These are phyloP conservation scores for Australoheros facetus DNA, from an alignment of 2,797 vertebrate genomes.

Conservation along the genomic window DNA sequence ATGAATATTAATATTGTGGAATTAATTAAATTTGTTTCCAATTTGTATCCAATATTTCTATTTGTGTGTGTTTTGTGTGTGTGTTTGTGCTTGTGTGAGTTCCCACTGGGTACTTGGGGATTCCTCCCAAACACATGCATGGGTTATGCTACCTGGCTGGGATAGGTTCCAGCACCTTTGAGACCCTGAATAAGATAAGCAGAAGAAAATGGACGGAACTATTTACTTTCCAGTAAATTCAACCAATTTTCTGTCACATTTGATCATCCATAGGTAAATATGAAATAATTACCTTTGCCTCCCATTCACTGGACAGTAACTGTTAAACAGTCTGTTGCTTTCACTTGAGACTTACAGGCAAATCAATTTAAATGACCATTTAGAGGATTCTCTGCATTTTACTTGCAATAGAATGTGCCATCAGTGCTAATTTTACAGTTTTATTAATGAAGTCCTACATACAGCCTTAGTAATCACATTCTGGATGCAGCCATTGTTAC, in stretches of 20 bases:
- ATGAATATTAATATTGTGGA: too few species aligned
- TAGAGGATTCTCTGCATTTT: slow-evolving; percentile 16
- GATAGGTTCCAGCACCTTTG: fast-evolving
- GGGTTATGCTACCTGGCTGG: neutral
- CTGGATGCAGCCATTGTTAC: slow-evolving; percentile 27
- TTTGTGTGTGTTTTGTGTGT: too few species aligned
- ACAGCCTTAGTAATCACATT: slow-evolving; percentile 41
- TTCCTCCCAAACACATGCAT: too few species aligned
- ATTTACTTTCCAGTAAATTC: neutral
- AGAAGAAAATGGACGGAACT: neutral
- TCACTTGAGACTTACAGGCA: neutral
- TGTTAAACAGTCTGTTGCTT: neutral
- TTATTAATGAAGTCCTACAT: slow-evolving; percentile 40
- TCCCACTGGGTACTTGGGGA: too few species aligned
- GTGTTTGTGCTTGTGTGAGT: too few species aligned
- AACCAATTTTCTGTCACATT: neutral
- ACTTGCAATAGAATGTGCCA: slow-evolving; percentile 31
- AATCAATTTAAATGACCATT: neutral
- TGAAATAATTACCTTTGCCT: slow-evolving; percentile 8
- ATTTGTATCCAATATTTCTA: too few species aligned
- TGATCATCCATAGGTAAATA: neutral
- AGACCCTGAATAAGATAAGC: neutral
- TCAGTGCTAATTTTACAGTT: slow-evolving; percentile 36
- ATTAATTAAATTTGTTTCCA: too few species aligned
- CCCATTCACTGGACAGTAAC: neutral